These are phyloP conservation scores for Dicroscelio sp. DNA, from an alignment of 2,888 invertebrate species.

Conservation along the genomic window DNA sequence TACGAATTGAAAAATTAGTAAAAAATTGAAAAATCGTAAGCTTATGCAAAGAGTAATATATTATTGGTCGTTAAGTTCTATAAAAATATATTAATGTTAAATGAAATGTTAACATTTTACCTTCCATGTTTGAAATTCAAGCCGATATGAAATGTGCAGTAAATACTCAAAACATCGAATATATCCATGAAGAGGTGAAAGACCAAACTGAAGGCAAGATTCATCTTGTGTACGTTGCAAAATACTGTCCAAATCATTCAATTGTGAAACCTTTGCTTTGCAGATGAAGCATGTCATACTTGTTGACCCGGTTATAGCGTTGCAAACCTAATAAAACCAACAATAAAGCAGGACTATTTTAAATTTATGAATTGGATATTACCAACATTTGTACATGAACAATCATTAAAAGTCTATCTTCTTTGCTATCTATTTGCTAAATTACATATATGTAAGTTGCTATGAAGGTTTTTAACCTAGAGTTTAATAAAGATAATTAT, in stretches of 20 bases:
- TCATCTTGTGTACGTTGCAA: slow-evolving; percentile 18
- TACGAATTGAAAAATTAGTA: no score
- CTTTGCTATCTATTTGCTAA: no score
- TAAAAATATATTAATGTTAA: no score
- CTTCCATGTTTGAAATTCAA: slow-evolving; percentile 26
- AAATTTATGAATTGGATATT: not conserved
- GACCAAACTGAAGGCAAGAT: slow-evolving; percentile 79
- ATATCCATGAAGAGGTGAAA: slow-evolving; percentile 70
- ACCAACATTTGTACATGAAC: not conserved
- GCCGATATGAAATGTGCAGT: slow-evolving; percentile 85
- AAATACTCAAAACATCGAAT: slow-evolving; percentile 87
- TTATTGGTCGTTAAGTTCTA: no score
- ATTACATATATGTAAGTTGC: no score
- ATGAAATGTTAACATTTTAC: no score
- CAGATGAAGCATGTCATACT: slow-evolving; percentile 32
- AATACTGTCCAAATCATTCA: slow-evolving; percentile 45
- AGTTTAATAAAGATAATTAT: no score
- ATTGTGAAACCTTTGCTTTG: slow-evolving; percentile 9
- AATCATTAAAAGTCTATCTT: no score
- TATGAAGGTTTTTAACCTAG: no score
- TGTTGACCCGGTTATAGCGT: not conserved
- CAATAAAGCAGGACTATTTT: not conserved
- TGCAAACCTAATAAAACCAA: slow-evolving; percentile 38
- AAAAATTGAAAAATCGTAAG: no score
- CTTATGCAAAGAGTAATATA: no score